Conservation (phyloP, 2,888 invertebrate species). For the Dicycla oo region DNA sequence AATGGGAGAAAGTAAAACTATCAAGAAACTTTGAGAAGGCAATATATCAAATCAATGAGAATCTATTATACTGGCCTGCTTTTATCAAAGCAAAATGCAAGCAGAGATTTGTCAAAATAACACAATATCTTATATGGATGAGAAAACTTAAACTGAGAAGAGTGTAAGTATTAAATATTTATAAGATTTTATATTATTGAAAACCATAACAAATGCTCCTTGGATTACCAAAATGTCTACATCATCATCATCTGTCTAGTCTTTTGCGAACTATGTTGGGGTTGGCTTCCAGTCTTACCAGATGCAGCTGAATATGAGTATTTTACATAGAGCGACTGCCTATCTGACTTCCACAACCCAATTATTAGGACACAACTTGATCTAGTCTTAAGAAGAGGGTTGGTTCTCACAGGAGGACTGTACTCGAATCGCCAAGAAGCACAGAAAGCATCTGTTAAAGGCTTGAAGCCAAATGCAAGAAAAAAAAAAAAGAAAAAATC, state of each 20-base stretch:
- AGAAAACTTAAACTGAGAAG: conserved; percentile 96
- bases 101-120: conserved; percentile 98
- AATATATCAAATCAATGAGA: conserved; percentile 98
- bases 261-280: too few relatives aligned
- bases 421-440: background rate
- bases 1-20: conserved; percentile 99
- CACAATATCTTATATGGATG: conserved; percentile 99
- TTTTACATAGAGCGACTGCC: too few relatives aligned
- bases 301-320: too few relatives aligned
- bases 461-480: too few relatives aligned
- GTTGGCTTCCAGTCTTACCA: too few relatives aligned
- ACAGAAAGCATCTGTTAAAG: background rate
- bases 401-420: too few relatives aligned
- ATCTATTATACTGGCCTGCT: conserved; percentile 98
- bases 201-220: background rate
- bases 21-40: conserved; percentile 99
- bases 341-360: too few relatives aligned
- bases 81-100: conserved; percentile 99
- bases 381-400: too few relatives aligned
- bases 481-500: too few relatives aligned
- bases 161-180: conserved; percentile 91
- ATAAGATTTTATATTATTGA: background rate
- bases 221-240: background rate
- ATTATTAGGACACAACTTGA: too few relatives aligned
- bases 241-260: too few relatives aligned